Conservation (phyloP, 1,140 invertebrate genomes). For the Calliphora vicina region DNA sequence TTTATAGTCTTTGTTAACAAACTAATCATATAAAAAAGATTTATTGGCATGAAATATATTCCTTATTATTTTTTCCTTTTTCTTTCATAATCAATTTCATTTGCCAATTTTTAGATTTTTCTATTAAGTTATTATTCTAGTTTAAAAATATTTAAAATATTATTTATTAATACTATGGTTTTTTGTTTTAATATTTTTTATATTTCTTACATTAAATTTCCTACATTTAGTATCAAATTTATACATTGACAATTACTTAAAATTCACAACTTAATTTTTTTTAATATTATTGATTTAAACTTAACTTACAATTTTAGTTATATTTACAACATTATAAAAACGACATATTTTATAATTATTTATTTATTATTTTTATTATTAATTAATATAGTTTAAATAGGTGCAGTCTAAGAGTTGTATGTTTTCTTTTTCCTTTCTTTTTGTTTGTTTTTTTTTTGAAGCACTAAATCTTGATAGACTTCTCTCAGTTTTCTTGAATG, state of each 20-base stretch:
- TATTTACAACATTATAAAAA: conserved; percentile 28
- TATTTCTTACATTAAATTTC: neutral
- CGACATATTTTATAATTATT: neutral
- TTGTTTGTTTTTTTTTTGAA: neutral
- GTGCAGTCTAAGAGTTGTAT: conserved; percentile 31
- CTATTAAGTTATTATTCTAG: neutral
- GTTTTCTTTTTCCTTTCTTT: conserved; percentile 1
- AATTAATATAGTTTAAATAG: conserved; percentile 25
- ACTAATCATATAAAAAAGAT: neutral
- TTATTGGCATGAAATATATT: neutral
- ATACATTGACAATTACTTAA: conserved; percentile 2
- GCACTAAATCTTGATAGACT: neutral
- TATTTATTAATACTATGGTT: neutral
- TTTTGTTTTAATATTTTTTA: neutral
- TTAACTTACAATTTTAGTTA: neutral
- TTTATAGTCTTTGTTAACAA: neutral
- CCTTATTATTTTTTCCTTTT: neutral
- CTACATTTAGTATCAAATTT: conserved; percentile 12
- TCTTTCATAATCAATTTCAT: neutral
- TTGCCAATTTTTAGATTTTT: conserved; percentile 16
- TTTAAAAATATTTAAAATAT: conserved; percentile 18
- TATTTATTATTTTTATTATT: neutral
- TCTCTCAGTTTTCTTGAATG: neutral
- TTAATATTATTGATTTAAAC: conserved; percentile 12
- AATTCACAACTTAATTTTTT: conserved; percentile 26